Conservation (phyloP, 2,888 invertebrate genomes). For the Emmelina monodactyla region DNA sequence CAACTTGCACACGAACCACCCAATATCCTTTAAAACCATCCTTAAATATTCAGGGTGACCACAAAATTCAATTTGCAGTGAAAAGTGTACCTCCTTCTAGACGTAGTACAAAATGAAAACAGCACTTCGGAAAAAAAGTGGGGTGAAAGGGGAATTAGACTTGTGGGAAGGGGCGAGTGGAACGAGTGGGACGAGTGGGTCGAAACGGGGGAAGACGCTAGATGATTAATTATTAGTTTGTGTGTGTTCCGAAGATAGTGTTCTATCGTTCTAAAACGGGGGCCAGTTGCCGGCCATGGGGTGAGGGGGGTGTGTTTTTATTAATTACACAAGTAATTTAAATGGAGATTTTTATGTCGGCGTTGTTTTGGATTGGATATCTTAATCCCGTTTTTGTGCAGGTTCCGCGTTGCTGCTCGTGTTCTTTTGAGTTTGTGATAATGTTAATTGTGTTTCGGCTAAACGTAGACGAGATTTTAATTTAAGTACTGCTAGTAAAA, state of each 20-base stretch:
- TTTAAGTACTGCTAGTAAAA: too few species aligned
- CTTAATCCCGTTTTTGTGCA: too few species aligned
- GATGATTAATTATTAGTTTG: conserved; percentile 67
- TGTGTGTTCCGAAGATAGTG: conserved; percentile 56
- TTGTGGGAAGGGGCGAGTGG: conserved; percentile 29
- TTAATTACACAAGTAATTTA: conserved; percentile 26
- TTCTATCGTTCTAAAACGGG: conserved; percentile 17
- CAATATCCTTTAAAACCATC: conserved; percentile 35
- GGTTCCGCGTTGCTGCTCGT: too few species aligned
- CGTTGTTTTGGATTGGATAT: too few species aligned
- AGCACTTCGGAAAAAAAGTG: conserved; percentile 42
- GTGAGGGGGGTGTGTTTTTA: conserved; percentile 18
- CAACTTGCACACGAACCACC: conserved; percentile 26
- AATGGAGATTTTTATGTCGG: conserved; percentile 14
- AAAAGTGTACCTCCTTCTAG: conserved; percentile 30
- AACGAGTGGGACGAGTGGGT: conserved; percentile 26
- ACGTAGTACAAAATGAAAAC: conserved; percentile 51
- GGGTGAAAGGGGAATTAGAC: conserved; percentile 56
- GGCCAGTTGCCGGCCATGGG: conserved; percentile 19
- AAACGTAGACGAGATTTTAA: too few species aligned
- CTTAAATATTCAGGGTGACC: conserved; percentile 59
- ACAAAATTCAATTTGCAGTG: conserved; percentile 62
- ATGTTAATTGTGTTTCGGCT: too few species aligned
- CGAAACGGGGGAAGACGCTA: conserved; percentile 39
- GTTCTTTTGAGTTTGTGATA: too few species aligned